These are phyloP conservation scores for Habrosyne pyritoides DNA, from an alignment of 2,888 invertebrate genomes.

Conservation along the genomic window DNA sequence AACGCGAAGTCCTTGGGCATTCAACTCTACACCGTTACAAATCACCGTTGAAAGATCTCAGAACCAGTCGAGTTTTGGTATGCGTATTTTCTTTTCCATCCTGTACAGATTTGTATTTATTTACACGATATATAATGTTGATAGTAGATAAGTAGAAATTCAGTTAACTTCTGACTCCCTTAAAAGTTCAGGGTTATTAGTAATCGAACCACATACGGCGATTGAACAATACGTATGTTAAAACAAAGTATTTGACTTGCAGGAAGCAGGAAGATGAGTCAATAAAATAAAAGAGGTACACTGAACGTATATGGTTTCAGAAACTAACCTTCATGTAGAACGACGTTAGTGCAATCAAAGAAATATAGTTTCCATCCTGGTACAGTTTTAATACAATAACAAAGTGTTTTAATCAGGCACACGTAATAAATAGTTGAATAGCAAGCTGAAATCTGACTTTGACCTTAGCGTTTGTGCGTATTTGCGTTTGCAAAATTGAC, in stretches of 20 bases:
- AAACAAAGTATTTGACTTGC: slow-evolving; percentile 32
- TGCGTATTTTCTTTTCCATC: slow-evolving; percentile 2
- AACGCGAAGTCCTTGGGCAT: slow-evolving; percentile 41
- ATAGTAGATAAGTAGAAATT: too few relatives aligned
- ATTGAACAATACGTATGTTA: not conserved
- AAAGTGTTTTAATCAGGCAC: not conserved
- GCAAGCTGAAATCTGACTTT: not conserved
- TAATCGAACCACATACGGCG: not conserved
- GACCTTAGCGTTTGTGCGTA: slow-evolving; percentile 10
- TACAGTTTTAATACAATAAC: not conserved
- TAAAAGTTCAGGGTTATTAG: not conserved
- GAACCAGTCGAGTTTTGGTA: slow-evolving; percentile 16
- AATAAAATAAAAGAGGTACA: slow-evolving; percentile 31
- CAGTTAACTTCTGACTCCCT: too few relatives aligned
- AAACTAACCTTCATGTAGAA: not conserved
- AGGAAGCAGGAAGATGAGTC: slow-evolving; percentile 43
- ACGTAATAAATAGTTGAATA: not conserved
- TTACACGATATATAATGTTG: not conserved
- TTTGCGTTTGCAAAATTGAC: slow-evolving; percentile 11
- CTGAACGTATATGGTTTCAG: slow-evolving; percentile 7
- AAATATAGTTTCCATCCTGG: not conserved
- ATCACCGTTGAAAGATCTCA: slow-evolving; percentile 26
- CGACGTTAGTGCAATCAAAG: not conserved
- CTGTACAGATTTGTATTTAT: slow-evolving; percentile 3
- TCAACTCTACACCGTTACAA: slow-evolving; percentile 44